A percentile compares a stretch with the other conserved stretches of the same genome.
Evolutionary conservation across 2,888 invertebrate species (phyloP).

Genomic region (Sylvicola fuscatus): DNA sequence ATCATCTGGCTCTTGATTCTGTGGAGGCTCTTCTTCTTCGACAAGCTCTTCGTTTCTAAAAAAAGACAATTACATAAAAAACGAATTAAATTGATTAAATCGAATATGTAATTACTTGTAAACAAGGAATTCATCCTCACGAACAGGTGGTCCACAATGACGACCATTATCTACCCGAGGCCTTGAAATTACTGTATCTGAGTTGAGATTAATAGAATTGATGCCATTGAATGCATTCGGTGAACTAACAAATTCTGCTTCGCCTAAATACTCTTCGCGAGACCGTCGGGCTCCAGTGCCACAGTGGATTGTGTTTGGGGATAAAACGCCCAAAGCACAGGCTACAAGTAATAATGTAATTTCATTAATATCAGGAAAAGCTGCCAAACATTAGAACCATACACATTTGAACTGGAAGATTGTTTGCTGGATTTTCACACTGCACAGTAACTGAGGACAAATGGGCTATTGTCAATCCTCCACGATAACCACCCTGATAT

Average conservation of each 20-base stretch:
- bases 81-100: no score
- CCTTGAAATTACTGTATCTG: conserved; percentile 1
- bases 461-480: conserved; percentile 62
- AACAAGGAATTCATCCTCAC: conserved; percentile 58
- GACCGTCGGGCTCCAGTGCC: conserved; percentile 15
- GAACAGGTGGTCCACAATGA: conserved; percentile 24
- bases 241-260: conserved; percentile 9
- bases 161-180: neutral
- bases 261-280: conserved; percentile 16
- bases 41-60: conserved; percentile 43
- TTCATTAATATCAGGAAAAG: neutral
- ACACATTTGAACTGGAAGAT: conserved; percentile 26
- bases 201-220: conserved; percentile 4
- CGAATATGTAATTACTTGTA: conserved; percentile 27
- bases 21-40: conserved; percentile 28
- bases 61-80: conserved; percentile 3
- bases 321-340: conserved; percentile 19
- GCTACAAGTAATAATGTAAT: conserved; percentile 4
- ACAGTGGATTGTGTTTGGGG: conserved; percentile 20
- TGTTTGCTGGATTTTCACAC: conserved; percentile 33
- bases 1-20: neutral
- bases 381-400: neutral
- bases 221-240: conserved; percentile 8
- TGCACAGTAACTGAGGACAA: conserved; percentile 57
- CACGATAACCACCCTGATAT: conserved; percentile 48